A percentile compares a stretch with the other conserved stretches of the same genome.
These are phyloP conservation scores for Chionomys nivalis DNA, from an alignment of 2,113 vertebrate species.

Conservation along the genomic window DNA sequence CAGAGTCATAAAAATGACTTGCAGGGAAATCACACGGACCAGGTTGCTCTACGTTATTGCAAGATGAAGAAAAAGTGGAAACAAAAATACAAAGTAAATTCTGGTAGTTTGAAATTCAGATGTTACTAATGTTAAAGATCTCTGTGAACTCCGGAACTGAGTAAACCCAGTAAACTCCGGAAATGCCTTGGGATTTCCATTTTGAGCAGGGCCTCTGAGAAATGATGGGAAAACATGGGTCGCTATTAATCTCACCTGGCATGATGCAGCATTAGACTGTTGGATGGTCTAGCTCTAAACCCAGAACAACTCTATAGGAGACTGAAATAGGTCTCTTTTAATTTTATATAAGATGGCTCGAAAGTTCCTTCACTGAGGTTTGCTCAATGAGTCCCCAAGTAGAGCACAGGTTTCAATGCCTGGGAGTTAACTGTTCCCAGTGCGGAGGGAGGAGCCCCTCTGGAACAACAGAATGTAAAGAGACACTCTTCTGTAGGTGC, in stretches of 20 bases:
- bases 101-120: constrained; percentile 73
- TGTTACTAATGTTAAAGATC: constrained; percentile 65
- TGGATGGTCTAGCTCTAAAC: not conserved
- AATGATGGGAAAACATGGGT: constrained; percentile 47
- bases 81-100: constrained; percentile 66
- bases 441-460: constrained; percentile 32
- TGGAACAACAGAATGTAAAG: constrained; percentile 30
- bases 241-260: constrained; percentile 49
- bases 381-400: constrained; percentile 62
- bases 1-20: constrained; percentile 71
- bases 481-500: constrained; percentile 38
- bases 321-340: constrained; percentile 66
- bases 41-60: constrained; percentile 47
- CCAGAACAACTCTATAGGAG: constrained; percentile 50
- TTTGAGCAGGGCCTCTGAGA: constrained; percentile 36
- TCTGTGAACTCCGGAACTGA: constrained; percentile 73
- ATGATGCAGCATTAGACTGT: not conserved
- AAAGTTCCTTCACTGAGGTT: constrained; percentile 61
- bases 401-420: constrained; percentile 35
- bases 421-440: constrained; percentile 12
- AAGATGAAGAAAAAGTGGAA: constrained; percentile 62
- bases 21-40: constrained; percentile 56
- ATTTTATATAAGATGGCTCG: constrained; percentile 57
- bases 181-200: constrained; percentile 74
- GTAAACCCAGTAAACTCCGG: constrained; percentile 59